Conservation (phyloP, 2,888 invertebrate genomes). For the Melieria crassipennis region DNA sequence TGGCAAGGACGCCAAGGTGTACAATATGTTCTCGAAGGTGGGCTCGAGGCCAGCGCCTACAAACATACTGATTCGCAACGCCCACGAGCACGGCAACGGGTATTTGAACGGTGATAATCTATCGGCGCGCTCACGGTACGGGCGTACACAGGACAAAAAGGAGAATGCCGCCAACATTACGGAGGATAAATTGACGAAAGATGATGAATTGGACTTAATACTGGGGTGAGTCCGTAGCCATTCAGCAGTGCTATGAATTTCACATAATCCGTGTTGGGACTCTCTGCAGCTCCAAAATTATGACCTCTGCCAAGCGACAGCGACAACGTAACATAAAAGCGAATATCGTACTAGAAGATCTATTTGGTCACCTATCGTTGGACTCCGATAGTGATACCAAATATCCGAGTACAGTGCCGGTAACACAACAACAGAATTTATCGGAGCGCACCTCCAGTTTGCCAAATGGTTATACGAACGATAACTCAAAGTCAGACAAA, state of each 20-base stretch:
- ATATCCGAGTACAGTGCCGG: slow-evolving; percentile 60
- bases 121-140: slow-evolving; percentile 47
- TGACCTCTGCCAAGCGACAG: slow-evolving; percentile 61
- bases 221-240: slow-evolving; percentile 71
- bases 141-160: slow-evolving; percentile 19
- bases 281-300: slow-evolving; percentile 60
- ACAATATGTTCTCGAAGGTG: slow-evolving; percentile 62
- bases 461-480: slow-evolving; percentile 53
- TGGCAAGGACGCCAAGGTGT: slow-evolving; percentile 54
- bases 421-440: slow-evolving; percentile 50
- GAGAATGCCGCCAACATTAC: slow-evolving; percentile 13
- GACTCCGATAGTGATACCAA: slow-evolving; percentile 61
- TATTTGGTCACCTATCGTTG: slow-evolving; percentile 64
- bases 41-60: slow-evolving; percentile 47
- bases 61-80: slow-evolving; percentile 49
- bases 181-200: slow-evolving; percentile 25
- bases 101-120: slow-evolving; percentile 44
- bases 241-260: not conserved
- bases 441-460: slow-evolving; percentile 51
- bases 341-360: slow-evolving; percentile 63
- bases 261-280: not conserved
- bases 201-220: slow-evolving; percentile 77
- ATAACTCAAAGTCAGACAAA: slow-evolving; percentile 45
- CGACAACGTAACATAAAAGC: slow-evolving; percentile 57
- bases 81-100: slow-evolving; percentile 42